Base-by-base conservation (phyloP, 1,140 invertebrate species). In the Bombyx mandarina region DNA sequence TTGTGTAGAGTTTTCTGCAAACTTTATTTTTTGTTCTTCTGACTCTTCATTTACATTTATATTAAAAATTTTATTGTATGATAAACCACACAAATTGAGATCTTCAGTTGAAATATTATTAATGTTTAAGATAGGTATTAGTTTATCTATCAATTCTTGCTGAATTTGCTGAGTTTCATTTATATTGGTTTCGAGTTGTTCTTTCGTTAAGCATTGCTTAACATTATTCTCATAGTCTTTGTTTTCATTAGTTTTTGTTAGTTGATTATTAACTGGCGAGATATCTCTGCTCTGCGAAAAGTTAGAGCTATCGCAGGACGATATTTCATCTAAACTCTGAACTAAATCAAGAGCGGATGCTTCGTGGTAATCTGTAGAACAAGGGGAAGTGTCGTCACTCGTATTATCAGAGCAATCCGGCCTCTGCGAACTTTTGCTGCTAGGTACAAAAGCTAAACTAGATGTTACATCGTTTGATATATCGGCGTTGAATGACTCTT, bases 341-440 rank as follows among this genome's bases (percentile, higher is more conserved):
- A 71, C 76, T 63, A 82, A 55, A 60, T 87, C 84, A n/a, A 87
- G 73, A 5, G 84, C 82, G 35, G 84, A 87, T 7, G 84, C 82
- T 66, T 87, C 84, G 43, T 86, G 84, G 56, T 87, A 87, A 63
- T 87, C 84, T 3, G 82, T 83, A 53, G 82, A 85, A 58, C 82
- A 85, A 18, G 83, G 77, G 22, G 83, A 86, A 8, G 82, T 87
- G 57, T 82, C 81, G 50, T 82, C 80, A 73, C 77, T 87, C 3
- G 84, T 87, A 60, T 84, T 76, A 56, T 84, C 81, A 12, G 63
- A 65, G 54, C 62, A 67, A 50, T 68, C 62, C 43, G 69, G 66
- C 52, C 69, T 61, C 54, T 73, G 75, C 51, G 79, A 84, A 71
- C 76, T 77, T 75, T 80, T 77, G 67, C 82, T 85, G 60, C 72